phyloP scores from a whole-genome alignment of 2,888 invertebrate genomes.

The Zaprionus bogoriensis region DNA sequence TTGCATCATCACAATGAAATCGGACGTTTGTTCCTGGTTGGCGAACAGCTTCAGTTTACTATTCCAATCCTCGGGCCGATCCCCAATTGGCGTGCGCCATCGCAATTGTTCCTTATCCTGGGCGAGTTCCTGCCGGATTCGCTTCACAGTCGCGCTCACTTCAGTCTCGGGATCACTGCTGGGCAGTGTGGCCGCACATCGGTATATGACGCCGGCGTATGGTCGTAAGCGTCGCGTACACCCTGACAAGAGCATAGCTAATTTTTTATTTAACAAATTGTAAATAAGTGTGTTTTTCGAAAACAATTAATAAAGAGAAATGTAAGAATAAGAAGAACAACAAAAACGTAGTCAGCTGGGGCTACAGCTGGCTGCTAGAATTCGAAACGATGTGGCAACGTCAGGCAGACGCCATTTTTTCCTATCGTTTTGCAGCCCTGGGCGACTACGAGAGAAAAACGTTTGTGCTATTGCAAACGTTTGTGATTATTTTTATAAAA shows the following conservation, averaged over 20 bases:
- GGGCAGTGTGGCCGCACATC: slow-evolving; percentile 29
- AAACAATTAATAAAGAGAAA: background rate
- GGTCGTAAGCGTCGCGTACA: slow-evolving; percentile 11
- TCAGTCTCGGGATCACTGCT: slow-evolving; percentile 34
- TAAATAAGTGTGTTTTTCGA: background rate
- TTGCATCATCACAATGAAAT: slow-evolving; percentile 83
- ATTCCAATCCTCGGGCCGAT: slow-evolving; percentile 85
- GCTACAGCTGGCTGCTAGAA: slow-evolving; percentile 39
- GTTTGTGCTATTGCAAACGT: slow-evolving; percentile 65
- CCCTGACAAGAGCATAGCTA: slow-evolving; percentile 18
- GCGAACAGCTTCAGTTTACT: slow-evolving; percentile 85
- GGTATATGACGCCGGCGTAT: background rate
- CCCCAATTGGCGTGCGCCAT: slow-evolving; percentile 86
- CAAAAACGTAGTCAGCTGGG: slow-evolving; percentile 40
- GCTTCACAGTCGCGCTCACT: slow-evolving; percentile 55
- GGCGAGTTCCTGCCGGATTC: slow-evolving; percentile 72
- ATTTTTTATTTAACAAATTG: slow-evolving; percentile 11
- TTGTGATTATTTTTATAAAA: slow-evolving; percentile 49
- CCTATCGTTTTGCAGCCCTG: slow-evolving; percentile 46
- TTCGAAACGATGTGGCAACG: slow-evolving; percentile 40
- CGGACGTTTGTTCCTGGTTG: slow-evolving; percentile 84
- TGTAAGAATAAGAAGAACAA: background rate
- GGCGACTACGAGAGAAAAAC: slow-evolving; percentile 51
- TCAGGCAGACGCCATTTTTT: slow-evolving; percentile 63
- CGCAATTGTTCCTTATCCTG: slow-evolving; percentile 84